Conservation (phyloP, 2,797 vertebrate genomes). For the Rallus crepitans region DNA sequence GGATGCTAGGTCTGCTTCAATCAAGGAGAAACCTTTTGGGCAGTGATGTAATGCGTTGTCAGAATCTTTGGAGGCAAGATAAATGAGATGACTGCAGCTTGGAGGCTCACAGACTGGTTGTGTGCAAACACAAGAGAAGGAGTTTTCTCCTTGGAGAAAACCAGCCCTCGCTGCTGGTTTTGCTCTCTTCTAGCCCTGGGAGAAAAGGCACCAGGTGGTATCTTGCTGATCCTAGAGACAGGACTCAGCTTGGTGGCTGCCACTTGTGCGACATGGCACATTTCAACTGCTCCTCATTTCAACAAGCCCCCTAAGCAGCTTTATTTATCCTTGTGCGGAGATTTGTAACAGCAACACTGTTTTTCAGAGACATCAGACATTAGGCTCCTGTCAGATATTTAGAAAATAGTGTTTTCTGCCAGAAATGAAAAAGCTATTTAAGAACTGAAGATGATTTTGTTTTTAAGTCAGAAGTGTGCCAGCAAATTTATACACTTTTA, state of each 20-base stretch:
- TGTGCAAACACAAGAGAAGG: neutral
- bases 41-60: neutral
- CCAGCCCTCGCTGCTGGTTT: neutral
- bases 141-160: neutral
- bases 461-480: neutral
- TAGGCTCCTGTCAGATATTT: neutral
- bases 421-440: neutral
- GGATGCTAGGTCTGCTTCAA: neutral
- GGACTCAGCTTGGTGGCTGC: neutral
- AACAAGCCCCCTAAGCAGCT: neutral
- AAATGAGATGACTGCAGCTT: neutral
- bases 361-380: neutral
- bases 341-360: neutral
- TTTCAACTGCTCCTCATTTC: neutral
- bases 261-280: neutral
- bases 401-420: neutral
- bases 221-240: neutral
- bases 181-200: neutral
- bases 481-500: neutral
- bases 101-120: neutral
- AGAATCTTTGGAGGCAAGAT: neutral
- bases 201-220: neutral
- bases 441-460: neutral
- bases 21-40: neutral
- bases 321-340: neutral